Base-by-base conservation (phyloP, 1,140 invertebrate genomes). In the Diabrotica undecimpunctata region DNA sequence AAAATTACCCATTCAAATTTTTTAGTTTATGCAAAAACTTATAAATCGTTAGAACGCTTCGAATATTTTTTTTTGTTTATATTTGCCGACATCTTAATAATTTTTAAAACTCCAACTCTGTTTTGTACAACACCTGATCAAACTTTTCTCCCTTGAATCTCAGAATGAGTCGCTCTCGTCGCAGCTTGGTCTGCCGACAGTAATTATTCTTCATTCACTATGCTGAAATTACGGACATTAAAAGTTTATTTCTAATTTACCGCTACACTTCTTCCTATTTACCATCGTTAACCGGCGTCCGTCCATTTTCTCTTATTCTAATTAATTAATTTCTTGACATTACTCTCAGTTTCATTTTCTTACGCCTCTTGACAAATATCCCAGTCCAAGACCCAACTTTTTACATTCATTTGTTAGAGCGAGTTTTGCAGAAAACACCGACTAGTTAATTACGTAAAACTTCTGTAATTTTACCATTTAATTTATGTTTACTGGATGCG, bases 171-270 rank as follows among this genome's bases (percentile, higher is more conserved):
- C 41, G 41, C 41, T 46, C 41, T 46, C 25, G 41, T n/a, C n/a
- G 8, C 41, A 46, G 2, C 41, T 46, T n/a, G 41, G 41, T 46
- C 5, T n/a, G n/a, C 41, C 8, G n/a, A 46, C 41, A 10, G 41
- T 12, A 62, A 72, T 74, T 74, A 70, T 66, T 74, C 70, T 74
- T 72, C 69, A 74, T 74, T 73, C 72, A 65, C 62, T 55, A 62
- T 12, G 35, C 58, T 63, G 64, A 71, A 74, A 74, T 74, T 71
- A 72, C 67, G 68, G 68, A 58, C 73, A 74, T 74, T 74, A 73
- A 74, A 74, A 71, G 67, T 74, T 74, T 74, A 74, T 74, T 74
- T 74, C 71, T 74, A 74, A 74, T 74, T 74, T 74, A 74, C 71
- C 70, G 71, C 69, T 68, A 71, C 67, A 71, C 62, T 71, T 71